Conservation (phyloP, 2,113 vertebrate genomes). For the Neogobius melanostomus region DNA sequence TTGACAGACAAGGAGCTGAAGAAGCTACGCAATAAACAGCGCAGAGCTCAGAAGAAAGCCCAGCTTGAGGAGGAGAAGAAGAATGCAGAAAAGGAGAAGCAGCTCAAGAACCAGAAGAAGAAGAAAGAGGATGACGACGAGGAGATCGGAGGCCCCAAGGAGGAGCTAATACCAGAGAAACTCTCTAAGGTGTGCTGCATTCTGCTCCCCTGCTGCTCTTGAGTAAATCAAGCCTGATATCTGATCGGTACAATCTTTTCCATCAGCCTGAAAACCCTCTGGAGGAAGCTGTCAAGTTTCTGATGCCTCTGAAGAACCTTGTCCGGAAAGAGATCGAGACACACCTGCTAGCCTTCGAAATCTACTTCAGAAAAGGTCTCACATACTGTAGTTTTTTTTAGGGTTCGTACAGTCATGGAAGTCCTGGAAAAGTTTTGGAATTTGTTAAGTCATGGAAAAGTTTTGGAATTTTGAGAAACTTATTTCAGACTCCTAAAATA, state of each 20-base stretch:
- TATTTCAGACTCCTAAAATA: too few relatives aligned
- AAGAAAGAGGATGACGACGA: conserved; percentile 95
- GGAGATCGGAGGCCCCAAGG: conserved; percentile 91
- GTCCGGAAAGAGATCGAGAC: conserved; percentile 91
- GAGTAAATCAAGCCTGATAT: neutral
- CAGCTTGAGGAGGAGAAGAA: conserved; percentile 94
- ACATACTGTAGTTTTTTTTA: neutral
- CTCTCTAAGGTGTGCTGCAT: conserved; percentile 80
- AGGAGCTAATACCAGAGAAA: conserved; percentile 93
- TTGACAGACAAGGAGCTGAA: conserved; percentile 94
- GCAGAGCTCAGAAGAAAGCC: conserved; percentile 92
- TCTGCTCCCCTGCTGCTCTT: neutral
- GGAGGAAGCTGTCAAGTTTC: conserved; percentile 95
- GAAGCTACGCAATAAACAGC: conserved; percentile 91
- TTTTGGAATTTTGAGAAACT: too few relatives aligned
- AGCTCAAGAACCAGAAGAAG: conserved; percentile 94
- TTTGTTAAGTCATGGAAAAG: too few relatives aligned
- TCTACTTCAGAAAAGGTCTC: conserved; percentile 94
- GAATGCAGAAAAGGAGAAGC: conserved; percentile 93
- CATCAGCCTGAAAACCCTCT: conserved; percentile 87
- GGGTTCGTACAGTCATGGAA: too few relatives aligned
- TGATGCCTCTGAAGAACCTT: conserved; percentile 91
- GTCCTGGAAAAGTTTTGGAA: too few relatives aligned
- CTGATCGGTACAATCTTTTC: neutral
- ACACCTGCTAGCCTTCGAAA: conserved; percentile 95